Base-by-base conservation (phyloP, 2,888 invertebrate genomes). In the Tetheella fluctuosa region DNA sequence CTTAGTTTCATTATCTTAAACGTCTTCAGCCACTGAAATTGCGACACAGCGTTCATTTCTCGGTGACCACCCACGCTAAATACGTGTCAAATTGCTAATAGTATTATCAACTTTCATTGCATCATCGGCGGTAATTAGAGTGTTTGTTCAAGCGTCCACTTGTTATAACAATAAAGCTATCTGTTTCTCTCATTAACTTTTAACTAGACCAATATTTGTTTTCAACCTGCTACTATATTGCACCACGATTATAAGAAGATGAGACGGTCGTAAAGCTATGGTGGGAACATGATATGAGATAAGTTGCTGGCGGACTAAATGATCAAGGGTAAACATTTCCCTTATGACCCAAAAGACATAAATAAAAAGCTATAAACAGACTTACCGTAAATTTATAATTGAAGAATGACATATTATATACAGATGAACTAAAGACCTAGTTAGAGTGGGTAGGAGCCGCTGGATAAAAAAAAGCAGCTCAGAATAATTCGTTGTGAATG, bases 81-180 rank as follows among this genome's bases (percentile, higher is more conserved):
- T 81, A 90, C 91, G 90, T 91, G 91, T 90, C 88, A 88, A 88
- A 88, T 86, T 83, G 88, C 85, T 88, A 86, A 88, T 85, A 84
- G 83, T 83, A 86, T 89, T 90, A 92, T 91, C 90, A 89, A 86
- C 89, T 90, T 90, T 91, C 87, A 73, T 92, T 91, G 86, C 91
- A 88, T 91, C 89, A 91, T 84, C 84, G 71, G 71, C 71, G 78
- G 80, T 81, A 84, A 86, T 88, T 85, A 84, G 76, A 81, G 70
- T 83, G 83, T 85, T 88, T 88, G 84, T 83, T 81, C 83, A 80
- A 73, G 74, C 73, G 74, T 77, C 80, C 76, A 81, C 76, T 82
- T 85, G 87, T 79, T 85, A 81, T 79, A 86, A 84, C 84, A 86
- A 89, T 88, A 85, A 81, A 80, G 78, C 76, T 83, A 85, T 88